Base-by-base conservation (phyloP, 2,888 invertebrate genomes). In the Pediacus dermestoides region DNA sequence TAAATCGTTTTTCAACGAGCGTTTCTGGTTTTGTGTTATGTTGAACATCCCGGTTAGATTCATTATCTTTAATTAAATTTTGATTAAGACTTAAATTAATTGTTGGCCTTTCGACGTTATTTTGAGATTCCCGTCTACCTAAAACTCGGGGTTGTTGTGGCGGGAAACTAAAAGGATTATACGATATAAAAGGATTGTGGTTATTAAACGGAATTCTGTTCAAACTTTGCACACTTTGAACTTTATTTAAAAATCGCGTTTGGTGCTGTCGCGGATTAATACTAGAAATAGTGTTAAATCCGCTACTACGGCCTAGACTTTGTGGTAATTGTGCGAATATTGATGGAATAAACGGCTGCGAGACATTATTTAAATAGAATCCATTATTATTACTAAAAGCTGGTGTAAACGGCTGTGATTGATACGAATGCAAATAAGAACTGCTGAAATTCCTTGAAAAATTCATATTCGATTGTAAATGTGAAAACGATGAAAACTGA, bases 1-100 rank as follows among this genome's bases (percentile, higher is more conserved):
- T 57, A 39, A 64, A 69, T 13, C 61, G 57, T 48, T 63, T 65
- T 38, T 56, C 57, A n/a, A 43, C 44, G 28, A 52, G 46, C 8
- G 34, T 44, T 31, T 44, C 38, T 30, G 38, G 40, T 15, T 27
- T 28, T 7, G 37, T 15, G 12, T 45, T 32, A 8, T 25, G 40
- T 12, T 21, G 39, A 3, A 14, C 12, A 23, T 9, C 8, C 42
- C 30, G 4, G 21, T n/a, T n/a, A 22, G 9, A 22, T 34, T 42
- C 12, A 16, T 28, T 9, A 26, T 6, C 8, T 18, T 26, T 14
- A 16, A 16, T 31, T 41, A 36, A 13, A 11, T 41, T 38, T 34
- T n/a, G 12, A 30, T 2, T 23, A 8, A 50, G 36, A 38, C 56
- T 60, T 27, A 60, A 60, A 35, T 61, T 61, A n/a, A 63, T 63